Base-by-base conservation (phyloP, 2,888 invertebrate species). In the Campopleginae sp. region DNA sequence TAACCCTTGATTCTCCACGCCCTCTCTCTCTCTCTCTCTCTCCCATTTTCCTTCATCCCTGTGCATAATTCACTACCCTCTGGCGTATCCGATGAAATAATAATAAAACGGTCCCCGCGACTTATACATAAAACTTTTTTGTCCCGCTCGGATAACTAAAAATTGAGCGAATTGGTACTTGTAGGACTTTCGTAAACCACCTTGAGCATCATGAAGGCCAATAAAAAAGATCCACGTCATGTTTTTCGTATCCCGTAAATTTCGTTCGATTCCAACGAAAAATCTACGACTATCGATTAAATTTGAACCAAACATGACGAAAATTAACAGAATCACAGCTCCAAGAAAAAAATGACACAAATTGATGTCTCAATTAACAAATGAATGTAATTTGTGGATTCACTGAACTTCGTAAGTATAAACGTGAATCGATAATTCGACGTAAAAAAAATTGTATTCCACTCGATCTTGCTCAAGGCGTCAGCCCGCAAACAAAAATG, bases 91-190 rank as follows among this genome's bases (percentile, higher is more conserved):
- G 70, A 81, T 70, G 82, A 78, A 82, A 82, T 78, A 82, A 82
- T 82, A 82, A 82, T 82, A 78, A 82, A 82, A 82, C 44, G 65
- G 66, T 78, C 72, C 70, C 70, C 48, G 66, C 58, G 65, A 78
- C 65, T 72, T 61, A 42, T 46, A 46, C 78, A 54, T 72, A 23
- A 54, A 72, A 65, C 31, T 72, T 82, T 58, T 79, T 70, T 46
- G 19, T 61, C 70, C 44, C 10, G 17, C 61, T 48, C 17, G 44
- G 46, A 46, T 31, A 70, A 61, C 27, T 58, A 46, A 70, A 51
- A 68, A 44, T 44, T 12, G 31, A 78, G 76, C 46, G 65, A 65
- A 77, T 58, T 68, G 77, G 66, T 77, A 48, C 77, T 68, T 68
- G 12, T 8, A 51, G 54, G 68, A 77, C 42, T 77, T 44, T 23